Conservation (phyloP, 2,113 vertebrate species). For the Cephalopterus ornatus region DNA sequence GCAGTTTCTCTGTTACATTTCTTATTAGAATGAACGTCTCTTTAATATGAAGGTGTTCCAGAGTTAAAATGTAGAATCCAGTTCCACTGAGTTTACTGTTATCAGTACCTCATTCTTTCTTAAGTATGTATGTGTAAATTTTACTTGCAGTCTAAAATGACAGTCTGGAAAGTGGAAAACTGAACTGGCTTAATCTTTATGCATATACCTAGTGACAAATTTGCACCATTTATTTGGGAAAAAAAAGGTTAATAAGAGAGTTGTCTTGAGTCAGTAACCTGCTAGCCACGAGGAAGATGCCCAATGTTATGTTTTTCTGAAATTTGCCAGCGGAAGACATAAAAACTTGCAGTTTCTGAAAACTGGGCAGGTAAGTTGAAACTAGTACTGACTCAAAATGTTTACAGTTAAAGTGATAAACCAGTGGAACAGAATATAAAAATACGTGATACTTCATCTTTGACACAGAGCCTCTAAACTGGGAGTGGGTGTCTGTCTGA, state of each 20-base stretch:
- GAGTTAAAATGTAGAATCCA: neutral
- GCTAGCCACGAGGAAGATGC: neutral
- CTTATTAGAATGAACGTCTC: neutral
- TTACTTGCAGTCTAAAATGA: neutral
- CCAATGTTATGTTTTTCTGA: accelerated
- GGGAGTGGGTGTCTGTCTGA: neutral
- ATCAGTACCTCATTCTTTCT: neutral
- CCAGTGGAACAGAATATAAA: neutral
- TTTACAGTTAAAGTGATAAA: neutral
- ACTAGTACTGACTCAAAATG: neutral
- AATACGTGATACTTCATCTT: neutral
- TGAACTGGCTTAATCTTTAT: neutral
- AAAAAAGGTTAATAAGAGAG: neutral
- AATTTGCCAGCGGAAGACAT: neutral
- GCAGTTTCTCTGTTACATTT: neutral
- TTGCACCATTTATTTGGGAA: neutral
- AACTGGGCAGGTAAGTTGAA: neutral
- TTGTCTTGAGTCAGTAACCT: neutral
- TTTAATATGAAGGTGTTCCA: neutral
- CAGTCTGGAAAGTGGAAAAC: neutral
- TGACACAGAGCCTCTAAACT: neutral
- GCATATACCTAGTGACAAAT: neutral
- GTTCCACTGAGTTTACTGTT: neutral
- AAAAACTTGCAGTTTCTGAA: neutral
- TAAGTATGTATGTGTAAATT: neutral